Percentiles rank a stretch among this genome's conserved stretches.
Evolutionary conservation across 2,113 vertebrate species (phyloP).

Genomic region (Zosterops borbonicus): DNA sequence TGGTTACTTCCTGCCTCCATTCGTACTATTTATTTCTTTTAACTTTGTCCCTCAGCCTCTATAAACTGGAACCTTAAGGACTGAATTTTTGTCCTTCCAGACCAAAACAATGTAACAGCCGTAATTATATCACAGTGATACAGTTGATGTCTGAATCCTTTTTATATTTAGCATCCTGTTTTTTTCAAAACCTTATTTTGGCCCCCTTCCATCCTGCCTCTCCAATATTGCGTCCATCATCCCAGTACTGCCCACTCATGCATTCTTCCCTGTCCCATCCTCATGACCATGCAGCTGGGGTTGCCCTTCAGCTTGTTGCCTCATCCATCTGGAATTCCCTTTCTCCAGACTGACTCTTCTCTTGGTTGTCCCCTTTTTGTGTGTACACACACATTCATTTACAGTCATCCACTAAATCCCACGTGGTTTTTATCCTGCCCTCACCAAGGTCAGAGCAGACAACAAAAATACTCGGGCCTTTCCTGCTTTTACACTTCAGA

Average conservation of each 20-base stretch:
- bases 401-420: neutral
- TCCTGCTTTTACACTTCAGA: neutral
- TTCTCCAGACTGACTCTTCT: neutral
- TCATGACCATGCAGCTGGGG: constrained; percentile 20
- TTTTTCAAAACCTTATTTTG: constrained; percentile 38
- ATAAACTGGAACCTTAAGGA: neutral
- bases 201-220: neutral
- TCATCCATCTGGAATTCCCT: constrained; percentile 4
- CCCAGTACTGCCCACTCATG: constrained; percentile 43
- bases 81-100: neutral
- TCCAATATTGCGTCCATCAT: constrained; percentile 14
- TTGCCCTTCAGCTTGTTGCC: neutral
- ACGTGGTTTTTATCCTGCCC: neutral
- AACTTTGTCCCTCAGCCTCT: neutral
- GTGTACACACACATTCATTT: rapidly evolving
- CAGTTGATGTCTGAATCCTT: neutral
- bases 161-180: constrained; percentile 49
- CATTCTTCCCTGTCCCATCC: constrained; percentile 18
- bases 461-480: neutral
- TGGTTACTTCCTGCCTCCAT: neutral
- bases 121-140: constrained; percentile 3
- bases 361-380: neutral
- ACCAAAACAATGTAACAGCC: neutral
- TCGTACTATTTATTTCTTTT: neutral
- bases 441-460: neutral